These are phyloP conservation scores for Electrophaes corylata DNA, from an alignment of 2,888 invertebrate genomes.

Conservation along the genomic window DNA sequence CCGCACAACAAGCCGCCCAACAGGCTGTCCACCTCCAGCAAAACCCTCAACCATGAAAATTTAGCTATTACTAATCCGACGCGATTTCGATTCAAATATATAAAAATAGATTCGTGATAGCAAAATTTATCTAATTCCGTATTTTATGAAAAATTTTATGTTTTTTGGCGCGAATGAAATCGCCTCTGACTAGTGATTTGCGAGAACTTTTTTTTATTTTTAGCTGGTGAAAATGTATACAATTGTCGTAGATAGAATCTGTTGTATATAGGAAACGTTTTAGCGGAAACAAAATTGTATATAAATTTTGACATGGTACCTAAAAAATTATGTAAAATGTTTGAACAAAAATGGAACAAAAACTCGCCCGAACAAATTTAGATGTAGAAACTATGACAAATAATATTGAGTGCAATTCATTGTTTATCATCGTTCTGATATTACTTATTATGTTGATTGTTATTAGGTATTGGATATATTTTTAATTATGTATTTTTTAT, in stretches of 20 bases:
- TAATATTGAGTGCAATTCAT: slow-evolving; percentile 75
- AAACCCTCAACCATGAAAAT: slow-evolving; percentile 89
- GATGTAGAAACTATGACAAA: slow-evolving; percentile 65
- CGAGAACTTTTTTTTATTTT: slow-evolving; percentile 46
- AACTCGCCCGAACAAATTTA: slow-evolving; percentile 81
- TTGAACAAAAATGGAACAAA: slow-evolving; percentile 79
- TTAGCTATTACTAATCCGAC: slow-evolving; percentile 90
- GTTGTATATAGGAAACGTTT: slow-evolving; percentile 73
- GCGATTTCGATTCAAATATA: slow-evolving; percentile 69
- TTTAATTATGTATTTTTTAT: slow-evolving; percentile 65
- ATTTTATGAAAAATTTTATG: slow-evolving; percentile 43
- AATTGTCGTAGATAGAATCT: slow-evolving; percentile 74
- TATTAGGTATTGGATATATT: slow-evolving; percentile 30
- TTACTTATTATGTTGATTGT: slow-evolving; percentile 47
- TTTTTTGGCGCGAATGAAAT: slow-evolving; percentile 64
- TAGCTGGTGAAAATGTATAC: slow-evolving; percentile 58
- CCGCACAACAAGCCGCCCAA: slow-evolving; percentile 77
- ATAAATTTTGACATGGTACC: slow-evolving; percentile 63
- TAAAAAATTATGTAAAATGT: slow-evolving; percentile 62
- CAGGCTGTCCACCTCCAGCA: slow-evolving; percentile 83
- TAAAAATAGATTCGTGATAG: slow-evolving; percentile 48
- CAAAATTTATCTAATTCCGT: slow-evolving; percentile 46
- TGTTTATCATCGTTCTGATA: slow-evolving; percentile 62
- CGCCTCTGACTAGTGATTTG: slow-evolving; percentile 77
- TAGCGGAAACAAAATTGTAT: slow-evolving; percentile 71